Evolutionary conservation across 2,888 invertebrate genomes (phyloP), one percentile per base, ranked within the genome.

Genomic region (Archaeoteleia sp.): DNA sequence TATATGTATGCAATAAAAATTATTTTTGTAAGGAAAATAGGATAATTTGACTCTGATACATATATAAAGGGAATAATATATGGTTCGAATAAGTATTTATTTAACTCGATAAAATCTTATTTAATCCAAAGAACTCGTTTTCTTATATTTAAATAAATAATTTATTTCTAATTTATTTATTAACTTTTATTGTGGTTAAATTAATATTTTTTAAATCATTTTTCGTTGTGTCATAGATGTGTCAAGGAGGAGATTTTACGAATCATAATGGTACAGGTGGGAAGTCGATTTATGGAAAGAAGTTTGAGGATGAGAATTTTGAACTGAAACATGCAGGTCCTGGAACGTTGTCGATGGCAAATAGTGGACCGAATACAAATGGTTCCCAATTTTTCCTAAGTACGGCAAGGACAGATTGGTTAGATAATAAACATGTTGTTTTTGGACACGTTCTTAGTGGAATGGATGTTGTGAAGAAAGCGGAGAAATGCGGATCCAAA

Each of bases 381-480:
- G 97, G 97, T 49, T 96, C 96, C 67, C 98, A 98, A 86, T 98
- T 98, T 88, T 98, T 98, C 86, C 91, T 98, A 77, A 96, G 96
- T 70, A 95, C 96, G 71, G 94, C 91, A 27, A 94, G 95, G 84
- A 98, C 98, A 37, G 89, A 92, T 40, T 98, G 98, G 98, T 88
- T 97, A 80, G 96, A 97, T 81, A 92, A 91, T 82, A 95, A 95
- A 86, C 97, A 97, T 85, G 97, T 97, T 67, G 97, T 97, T 0
- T 97, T 97, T 86, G 97, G 97, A 45, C 87, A 91, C 74, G 95
- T 97, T 39, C 91, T 94, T 32, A 95, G 96, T 79, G 97, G 97
- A 57, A 90, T 96, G 91, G 95, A 97, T 81, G 89, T 96, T 72
- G 94, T 97, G 15, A 93, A 92, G 87, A 93, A 93, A 88, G 91